Evolutionary conservation across 2,113 vertebrate genomes (phyloP).

Genomic region (Microcebus griseorufus): DNA sequence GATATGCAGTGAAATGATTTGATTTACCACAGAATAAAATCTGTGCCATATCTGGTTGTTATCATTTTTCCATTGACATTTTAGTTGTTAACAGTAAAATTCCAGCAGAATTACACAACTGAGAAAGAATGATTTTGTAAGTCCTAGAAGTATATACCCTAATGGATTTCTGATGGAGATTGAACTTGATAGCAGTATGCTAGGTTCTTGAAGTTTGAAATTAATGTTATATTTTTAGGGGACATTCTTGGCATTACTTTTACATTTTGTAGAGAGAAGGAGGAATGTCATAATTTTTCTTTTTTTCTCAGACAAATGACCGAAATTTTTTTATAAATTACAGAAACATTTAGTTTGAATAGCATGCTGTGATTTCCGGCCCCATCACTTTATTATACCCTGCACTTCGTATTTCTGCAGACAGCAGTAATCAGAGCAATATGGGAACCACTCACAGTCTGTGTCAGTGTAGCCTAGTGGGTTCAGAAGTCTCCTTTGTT

Average conservation of each 20-base stretch:
- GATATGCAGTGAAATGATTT: constrained; percentile 53
- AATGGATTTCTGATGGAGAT: constrained; percentile 68
- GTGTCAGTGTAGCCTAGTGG: not conserved
- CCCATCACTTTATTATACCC: not conserved
- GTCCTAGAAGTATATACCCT: constrained; percentile 52
- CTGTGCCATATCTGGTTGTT: constrained; percentile 63
- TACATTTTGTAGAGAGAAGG: constrained; percentile 39
- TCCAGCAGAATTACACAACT: constrained; percentile 67
- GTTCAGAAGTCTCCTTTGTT: not conserved
- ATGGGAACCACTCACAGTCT: not conserved
- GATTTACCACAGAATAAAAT: constrained; percentile 61
- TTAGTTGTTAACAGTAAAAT: constrained; percentile 64
- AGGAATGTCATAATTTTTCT: constrained; percentile 45
- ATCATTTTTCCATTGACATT: constrained; percentile 71
- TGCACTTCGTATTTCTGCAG: not conserved
- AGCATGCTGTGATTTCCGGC: constrained; percentile 21
- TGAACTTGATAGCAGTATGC: constrained; percentile 38
- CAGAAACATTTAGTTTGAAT: constrained; percentile 11
- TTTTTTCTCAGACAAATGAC: constrained; percentile 70
- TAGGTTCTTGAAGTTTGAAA: constrained; percentile 64
- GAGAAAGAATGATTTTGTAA: constrained; percentile 62
- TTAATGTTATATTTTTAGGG: constrained; percentile 73
- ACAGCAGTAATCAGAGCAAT: not conserved
- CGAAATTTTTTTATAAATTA: constrained; percentile 42
- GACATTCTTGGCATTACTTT: constrained; percentile 72